Conservation (phyloP, 1,140 invertebrate species). For the Scaptomyza montana region DNA sequence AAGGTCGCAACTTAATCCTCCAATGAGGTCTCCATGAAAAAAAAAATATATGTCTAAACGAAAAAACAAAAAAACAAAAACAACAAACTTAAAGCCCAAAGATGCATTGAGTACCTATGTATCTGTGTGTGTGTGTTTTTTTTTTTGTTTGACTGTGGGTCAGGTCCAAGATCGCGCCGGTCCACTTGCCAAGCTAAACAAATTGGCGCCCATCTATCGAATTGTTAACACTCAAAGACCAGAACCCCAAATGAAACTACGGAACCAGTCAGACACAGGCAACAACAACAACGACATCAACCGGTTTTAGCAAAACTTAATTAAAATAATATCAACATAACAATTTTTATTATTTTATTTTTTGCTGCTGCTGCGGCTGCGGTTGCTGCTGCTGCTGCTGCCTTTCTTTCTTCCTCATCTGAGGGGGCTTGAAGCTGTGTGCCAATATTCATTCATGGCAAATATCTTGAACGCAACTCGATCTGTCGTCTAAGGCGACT, state of each 20-base stretch:
- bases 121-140: background rate
- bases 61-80: slow-evolving; percentile 64
- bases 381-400: slow-evolving; percentile 4
- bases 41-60: background rate
- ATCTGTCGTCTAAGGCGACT: slow-evolving; percentile 41
- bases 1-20: slow-evolving; percentile 74
- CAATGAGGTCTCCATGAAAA: slow-evolving; percentile 60
- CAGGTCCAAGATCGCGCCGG: slow-evolving; percentile 29
- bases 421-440: slow-evolving; percentile 43
- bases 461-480: slow-evolving; percentile 57
- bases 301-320: slow-evolving; percentile 81
- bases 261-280: slow-evolving; percentile 46
- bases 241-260: slow-evolving; percentile 64
- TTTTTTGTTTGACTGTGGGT: slow-evolving; percentile 44
- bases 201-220: slow-evolving; percentile 77
- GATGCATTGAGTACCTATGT: slow-evolving; percentile 17
- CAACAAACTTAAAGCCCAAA: slow-evolving; percentile 13
- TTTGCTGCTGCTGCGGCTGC: slow-evolving; percentile 1
- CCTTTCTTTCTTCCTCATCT: slow-evolving; percentile 62
- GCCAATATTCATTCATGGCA: slow-evolving; percentile 81
- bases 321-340: slow-evolving; percentile 83
- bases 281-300: slow-evolving; percentile 43
- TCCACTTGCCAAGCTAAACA: slow-evolving; percentile 62
- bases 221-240: slow-evolving; percentile 71
- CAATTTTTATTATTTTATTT: slow-evolving; percentile 62